Percentiles rank a stretch among this genome's conserved stretches.
Conservation (phyloP, 2,888 invertebrate species). For the Gastracanthus pulcherrimus region DNA sequence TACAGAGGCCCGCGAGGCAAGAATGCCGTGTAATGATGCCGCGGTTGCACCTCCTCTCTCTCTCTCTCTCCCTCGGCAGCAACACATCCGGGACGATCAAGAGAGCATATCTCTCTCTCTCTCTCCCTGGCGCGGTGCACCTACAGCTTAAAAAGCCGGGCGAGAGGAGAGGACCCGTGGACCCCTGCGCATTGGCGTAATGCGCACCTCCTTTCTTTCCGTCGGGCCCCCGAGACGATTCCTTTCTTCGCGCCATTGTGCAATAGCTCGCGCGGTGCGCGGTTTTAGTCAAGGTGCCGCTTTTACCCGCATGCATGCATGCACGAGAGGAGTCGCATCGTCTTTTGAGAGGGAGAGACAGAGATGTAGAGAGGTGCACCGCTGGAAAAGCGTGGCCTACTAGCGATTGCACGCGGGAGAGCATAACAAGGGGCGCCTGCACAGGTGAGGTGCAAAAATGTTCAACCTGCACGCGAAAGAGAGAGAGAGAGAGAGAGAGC, state of each 20-base stretch:
- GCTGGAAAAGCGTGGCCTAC: not conserved
- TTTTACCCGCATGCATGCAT: not conserved
- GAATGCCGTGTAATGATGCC: constrained; percentile 54
- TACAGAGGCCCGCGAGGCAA: constrained; percentile 39
- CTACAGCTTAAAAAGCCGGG: no score
- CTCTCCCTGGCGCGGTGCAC: not conserved
- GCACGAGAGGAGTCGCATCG: no score
- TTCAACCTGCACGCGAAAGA: not conserved
- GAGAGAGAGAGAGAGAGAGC: constrained; percentile 7
- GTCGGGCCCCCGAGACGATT: not conserved
- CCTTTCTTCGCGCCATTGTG: constrained; percentile 40
- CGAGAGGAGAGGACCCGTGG: not conserved
- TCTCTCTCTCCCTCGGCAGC: constrained; percentile 26
- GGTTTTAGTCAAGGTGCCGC: not conserved
- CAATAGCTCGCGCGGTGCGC: not conserved
- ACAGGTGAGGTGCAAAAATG: no score
- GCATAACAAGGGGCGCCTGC: not conserved
- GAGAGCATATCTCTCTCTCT: constrained; percentile 34
- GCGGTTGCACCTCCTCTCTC: constrained; percentile 22
- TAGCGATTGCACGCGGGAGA: not conserved
- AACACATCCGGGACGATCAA: constrained; percentile 66
- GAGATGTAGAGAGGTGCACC: no score
- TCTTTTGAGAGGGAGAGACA: no score
- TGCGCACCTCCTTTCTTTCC: constrained; percentile 27
- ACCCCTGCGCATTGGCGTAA: no score